phyloP scores from a whole-genome alignment of 2,113 vertebrate species.

The Penelope pileata region DNA sequence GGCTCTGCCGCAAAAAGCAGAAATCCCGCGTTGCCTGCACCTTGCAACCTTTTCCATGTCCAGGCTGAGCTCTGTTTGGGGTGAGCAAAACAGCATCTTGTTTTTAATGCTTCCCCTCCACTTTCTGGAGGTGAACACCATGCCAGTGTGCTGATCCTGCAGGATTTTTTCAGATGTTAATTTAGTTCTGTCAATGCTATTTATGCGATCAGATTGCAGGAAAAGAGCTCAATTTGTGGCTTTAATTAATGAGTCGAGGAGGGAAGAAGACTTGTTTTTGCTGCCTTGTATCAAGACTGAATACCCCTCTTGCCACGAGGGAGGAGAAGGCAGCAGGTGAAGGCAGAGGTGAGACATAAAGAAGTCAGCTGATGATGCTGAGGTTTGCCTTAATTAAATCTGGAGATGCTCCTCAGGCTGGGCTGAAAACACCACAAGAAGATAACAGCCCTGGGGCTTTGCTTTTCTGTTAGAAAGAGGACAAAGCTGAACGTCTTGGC shows the following conservation, averaged over 20 bases:
- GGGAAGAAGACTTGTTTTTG: not conserved
- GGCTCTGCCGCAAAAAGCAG: not conserved
- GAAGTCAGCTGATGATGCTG: not conserved
- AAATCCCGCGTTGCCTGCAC: not conserved
- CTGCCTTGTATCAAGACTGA: not conserved
- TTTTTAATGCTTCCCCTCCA: not conserved
- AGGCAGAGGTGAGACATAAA: not conserved
- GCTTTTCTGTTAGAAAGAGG: not conserved
- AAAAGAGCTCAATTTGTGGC: not conserved
- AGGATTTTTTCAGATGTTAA: not conserved
- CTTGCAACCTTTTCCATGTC: not conserved
- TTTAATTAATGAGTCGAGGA: not conserved
- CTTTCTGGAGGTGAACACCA: not conserved
- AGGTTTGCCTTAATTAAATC: not conserved
- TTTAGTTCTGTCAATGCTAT: not conserved
- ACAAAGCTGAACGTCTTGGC: not conserved
- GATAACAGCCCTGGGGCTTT: not conserved
- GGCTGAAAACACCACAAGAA: not conserved
- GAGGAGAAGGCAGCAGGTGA: not conserved
- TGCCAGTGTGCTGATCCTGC: not conserved
- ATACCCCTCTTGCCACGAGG: not conserved
- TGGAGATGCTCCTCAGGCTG: rapidly evolving
- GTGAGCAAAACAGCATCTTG: not conserved
- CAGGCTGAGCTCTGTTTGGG: not conserved
- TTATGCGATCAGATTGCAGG: not conserved